Base-by-base conservation (phyloP, 2,888 invertebrate genomes). In the Aleiodes testaceus region DNA sequence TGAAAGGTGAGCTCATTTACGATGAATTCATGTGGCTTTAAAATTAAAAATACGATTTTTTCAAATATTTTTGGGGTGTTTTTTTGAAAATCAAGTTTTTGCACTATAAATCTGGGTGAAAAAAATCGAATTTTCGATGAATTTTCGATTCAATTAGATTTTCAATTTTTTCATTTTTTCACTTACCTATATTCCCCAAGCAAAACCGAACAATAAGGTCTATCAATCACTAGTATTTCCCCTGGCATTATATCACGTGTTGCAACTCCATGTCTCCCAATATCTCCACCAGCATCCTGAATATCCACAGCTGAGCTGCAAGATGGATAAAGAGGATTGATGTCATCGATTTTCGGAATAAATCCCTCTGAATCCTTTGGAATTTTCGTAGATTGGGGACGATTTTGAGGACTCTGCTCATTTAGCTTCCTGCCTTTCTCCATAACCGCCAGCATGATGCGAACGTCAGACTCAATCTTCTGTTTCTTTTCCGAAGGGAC, bases 191-290 rank as follows among this genome's bases (percentile, higher is more conserved):
- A 92, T 82, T 94, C 93, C 50, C 90, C 91, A 36, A 95, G 88
- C 12, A 96, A 87, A 22, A 92, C 93, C 0, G 92, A 90, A 69
- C 93, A 92, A 80, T 93, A 91, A 0, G 96, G 92, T 75, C 90
- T 91, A 83, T 96, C 96, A 7, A 93, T 89, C 0, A 94, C 85
- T 70, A 96, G 84, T 65, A 93, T 89, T 79, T 94, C 93, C 0
- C 96, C 96, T 2, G 93, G 91, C 74, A 89, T 88, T 9, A 96
- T 92, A 79, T 93, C 90, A 71, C 90, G 89, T 0, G 89, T 89
- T 0, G 96, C 95, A 36, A 91, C 89, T 0, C 94, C 95, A 84
- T 91, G 95, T 79, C 96, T 90, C 0, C 96, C 96, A 81, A 90
- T 90, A 2, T 87, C 84, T 18, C 89, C 85, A 14, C 79, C 88